Conservation (phyloP, 2,113 vertebrate species). For the Setophaga coronata region DNA sequence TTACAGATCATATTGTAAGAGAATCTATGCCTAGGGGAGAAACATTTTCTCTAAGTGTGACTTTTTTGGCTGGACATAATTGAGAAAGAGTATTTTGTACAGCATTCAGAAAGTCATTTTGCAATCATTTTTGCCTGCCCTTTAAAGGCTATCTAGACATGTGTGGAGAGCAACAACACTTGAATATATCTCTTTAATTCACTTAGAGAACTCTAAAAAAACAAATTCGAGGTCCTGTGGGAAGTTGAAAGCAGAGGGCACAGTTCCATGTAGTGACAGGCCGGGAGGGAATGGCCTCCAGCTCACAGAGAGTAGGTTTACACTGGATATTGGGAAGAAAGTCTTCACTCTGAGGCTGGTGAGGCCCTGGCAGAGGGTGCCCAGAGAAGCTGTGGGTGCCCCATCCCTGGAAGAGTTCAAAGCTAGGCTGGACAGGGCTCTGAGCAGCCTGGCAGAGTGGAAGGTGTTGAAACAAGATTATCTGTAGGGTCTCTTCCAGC, state of each 20-base stretch:
- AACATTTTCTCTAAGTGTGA: not conserved
- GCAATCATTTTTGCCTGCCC: not conserved
- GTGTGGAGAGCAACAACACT: not conserved
- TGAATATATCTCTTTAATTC: not conserved
- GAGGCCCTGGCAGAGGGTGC: not conserved
- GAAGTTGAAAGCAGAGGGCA: not conserved
- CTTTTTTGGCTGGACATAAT: not conserved
- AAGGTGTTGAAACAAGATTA: not conserved
- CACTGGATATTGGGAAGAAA: not conserved
- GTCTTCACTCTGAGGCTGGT: not conserved
- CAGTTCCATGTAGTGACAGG: not conserved
- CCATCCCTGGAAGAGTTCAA: not conserved
- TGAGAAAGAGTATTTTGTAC: not conserved
- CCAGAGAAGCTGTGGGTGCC: not conserved
- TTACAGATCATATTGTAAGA: not conserved
- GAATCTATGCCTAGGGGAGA: not conserved
- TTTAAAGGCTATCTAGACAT: not conserved
- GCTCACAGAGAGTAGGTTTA: not conserved
- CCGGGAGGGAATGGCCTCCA: not conserved
- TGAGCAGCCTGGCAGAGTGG: not conserved
- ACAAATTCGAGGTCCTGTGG: not conserved
- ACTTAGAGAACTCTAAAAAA: not conserved
- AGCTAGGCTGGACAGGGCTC: not conserved
- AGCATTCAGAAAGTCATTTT: not conserved
- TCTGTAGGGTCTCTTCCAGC: not conserved